Conservation (phyloP, 2,797 vertebrate species). For the Chloroceryle amazona region DNA sequence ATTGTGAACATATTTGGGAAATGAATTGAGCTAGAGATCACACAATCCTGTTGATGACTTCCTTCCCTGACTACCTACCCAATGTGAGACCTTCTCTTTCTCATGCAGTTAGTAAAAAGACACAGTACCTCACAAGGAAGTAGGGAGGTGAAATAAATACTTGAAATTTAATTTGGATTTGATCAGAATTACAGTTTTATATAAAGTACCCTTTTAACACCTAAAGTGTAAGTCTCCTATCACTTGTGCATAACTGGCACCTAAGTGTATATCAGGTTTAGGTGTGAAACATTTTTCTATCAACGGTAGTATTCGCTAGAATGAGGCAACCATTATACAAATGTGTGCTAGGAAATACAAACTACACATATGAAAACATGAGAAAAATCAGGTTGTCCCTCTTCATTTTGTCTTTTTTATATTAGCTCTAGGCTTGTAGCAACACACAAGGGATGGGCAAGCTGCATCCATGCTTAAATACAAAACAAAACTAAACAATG, state of each 20-base stretch:
- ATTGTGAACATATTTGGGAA: neutral
- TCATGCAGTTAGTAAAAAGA: neutral
- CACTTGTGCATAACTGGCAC: neutral
- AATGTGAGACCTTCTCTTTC: neutral
- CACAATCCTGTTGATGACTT: neutral
- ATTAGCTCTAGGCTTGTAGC: neutral
- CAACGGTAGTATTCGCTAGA: neutral
- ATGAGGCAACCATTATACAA: neutral
- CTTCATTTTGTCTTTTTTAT: neutral
- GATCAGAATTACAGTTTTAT: neutral
- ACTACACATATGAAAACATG: neutral
- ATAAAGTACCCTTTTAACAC: neutral
- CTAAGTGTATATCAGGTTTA: neutral
- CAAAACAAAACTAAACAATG: neutral
- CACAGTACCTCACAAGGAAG: neutral
- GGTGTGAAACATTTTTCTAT: neutral
- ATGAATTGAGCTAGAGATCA: neutral
- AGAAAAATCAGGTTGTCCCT: neutral
- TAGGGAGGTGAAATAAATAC: neutral
- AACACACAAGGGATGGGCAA: neutral
- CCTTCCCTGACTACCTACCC: neutral
- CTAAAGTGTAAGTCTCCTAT: neutral
- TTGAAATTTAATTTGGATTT: neutral
- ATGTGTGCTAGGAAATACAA: neutral
- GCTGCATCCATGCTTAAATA: neutral